A percentile compares a stretch with the other conserved stretches of the same genome.
Evolutionary conservation across 1,140 invertebrate genomes (phyloP).

Genomic region (Heterodera carotae): DNA sequence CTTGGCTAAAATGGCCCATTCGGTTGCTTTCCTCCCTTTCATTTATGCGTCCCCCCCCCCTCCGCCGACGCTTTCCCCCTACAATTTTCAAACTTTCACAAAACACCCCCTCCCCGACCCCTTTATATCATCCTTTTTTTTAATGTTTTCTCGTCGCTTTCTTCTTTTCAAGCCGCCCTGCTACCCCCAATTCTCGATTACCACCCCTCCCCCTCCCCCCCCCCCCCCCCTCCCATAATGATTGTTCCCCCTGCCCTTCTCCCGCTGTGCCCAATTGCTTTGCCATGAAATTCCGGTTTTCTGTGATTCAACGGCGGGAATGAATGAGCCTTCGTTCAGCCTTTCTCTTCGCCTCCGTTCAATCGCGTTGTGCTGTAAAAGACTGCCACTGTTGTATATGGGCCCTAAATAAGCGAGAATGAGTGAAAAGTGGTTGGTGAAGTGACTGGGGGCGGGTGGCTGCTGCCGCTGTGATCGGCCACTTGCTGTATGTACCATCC

Average conservation of each 20-base stretch:
- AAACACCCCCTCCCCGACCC: too few species aligned
- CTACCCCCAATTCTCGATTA: neutral
- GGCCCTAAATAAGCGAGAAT: conserved; percentile 2
- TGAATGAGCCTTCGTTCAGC: neutral
- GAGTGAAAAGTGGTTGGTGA: neutral
- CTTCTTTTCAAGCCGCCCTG: neutral
- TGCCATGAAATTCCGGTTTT: conserved; percentile 10
- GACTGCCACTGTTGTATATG: neutral
- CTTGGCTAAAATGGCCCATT: conserved; percentile 2
- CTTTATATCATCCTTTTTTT: conserved; percentile 15
- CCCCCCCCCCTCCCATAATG: neutral
- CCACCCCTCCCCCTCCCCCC: too few species aligned
- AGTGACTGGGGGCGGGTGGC: too few species aligned
- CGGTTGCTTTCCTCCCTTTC: neutral
- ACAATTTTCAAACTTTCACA: too few species aligned
- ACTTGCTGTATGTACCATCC: too few species aligned
- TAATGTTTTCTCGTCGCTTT: neutral
- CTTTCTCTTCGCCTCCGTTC: neutral
- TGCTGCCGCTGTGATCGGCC: neutral
- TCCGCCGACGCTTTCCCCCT: neutral
- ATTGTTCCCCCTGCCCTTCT: neutral
- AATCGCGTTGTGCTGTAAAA: neutral
- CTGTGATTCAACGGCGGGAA: neutral
- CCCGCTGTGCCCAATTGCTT: neutral
- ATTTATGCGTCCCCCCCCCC: neutral